Evolutionary conservation across 2,113 vertebrate genomes (phyloP), one percentile per base, ranked within the genome.

Genomic region (Python bivittatus): DNA sequence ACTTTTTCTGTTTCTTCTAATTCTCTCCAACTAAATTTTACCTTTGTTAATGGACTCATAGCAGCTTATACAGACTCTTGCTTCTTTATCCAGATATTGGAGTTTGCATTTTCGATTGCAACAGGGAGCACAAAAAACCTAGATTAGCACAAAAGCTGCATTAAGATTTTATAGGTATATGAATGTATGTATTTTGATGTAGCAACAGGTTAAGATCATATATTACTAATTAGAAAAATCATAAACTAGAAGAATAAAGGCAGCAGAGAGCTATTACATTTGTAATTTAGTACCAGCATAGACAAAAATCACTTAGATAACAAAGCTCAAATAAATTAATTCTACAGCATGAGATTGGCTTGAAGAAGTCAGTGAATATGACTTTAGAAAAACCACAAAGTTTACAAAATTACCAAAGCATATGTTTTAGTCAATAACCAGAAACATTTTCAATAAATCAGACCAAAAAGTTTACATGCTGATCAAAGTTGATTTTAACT

Each of bases 31-130:
- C 20, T 58, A 33, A 33, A 52, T 53, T 89, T 98, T 98, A 99
- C 99, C 98, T 98, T 97, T 98, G 96, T 97, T 98, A 95, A 99
- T 99, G 86, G 97, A 95, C 42, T 98, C 97, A 52, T 98, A 99
- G 97, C 99, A 99, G 96, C 98, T 83, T 94, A 98, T 96, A 93
- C 99, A 99, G 64, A 99, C 99, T 92, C 99, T 98, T 91, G 99
- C 99, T 97, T 99, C 99, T 94, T 99, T 99, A 72, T 99, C 99
- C 97, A 99, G 94, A 95, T 99, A 99, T 11, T 98, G 98, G 6
- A 99, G 97, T 94, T 98, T 98, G 97, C 98, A 99, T 95, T 98
- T 99, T 89, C 98, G 98, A 97, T 98, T 99, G 97, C 99, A 99
- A 97, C 99, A 99, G 86, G 95, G 95, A 10, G 98, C 98, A 95